Percentiles rank a stretch among this genome's conserved stretches.
phyloP scores from a whole-genome alignment of 1,140 invertebrate genomes.

The Drosophila auraria region DNA sequence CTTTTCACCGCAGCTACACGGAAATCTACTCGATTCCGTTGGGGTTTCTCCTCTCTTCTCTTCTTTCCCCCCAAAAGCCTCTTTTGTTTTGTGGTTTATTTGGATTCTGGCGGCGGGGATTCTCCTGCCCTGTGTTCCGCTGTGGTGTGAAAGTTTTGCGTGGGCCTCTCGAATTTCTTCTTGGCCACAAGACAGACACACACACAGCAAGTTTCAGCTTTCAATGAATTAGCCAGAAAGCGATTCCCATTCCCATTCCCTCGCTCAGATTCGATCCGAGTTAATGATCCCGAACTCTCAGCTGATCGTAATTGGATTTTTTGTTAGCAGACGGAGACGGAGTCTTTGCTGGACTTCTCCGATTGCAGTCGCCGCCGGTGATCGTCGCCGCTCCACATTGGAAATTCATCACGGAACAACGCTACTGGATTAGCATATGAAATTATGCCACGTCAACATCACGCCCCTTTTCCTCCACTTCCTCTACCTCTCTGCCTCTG shows the following conservation, averaged over 20 bases:
- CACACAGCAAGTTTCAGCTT: constrained; percentile 6
- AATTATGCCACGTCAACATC: constrained; percentile 60
- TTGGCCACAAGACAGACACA: not conserved
- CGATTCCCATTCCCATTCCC: too few species aligned
- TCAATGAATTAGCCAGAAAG: constrained; percentile 15
- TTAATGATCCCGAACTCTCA: constrained; percentile 25
- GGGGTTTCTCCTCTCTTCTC: not conserved
- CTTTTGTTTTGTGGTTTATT: constrained; percentile 34
- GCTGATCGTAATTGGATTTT: constrained; percentile 12
- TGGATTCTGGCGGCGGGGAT: constrained; percentile 10
- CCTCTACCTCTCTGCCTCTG: not conserved
- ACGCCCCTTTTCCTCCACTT: constrained; percentile 6
- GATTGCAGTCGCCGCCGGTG: not conserved
- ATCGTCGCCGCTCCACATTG: constrained; percentile 5
- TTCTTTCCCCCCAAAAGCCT: not conserved
- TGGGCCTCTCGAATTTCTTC: constrained; percentile 38
- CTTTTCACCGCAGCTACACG: not conserved
- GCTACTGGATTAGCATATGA: constrained; percentile 67
- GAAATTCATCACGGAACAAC: constrained; percentile 28
- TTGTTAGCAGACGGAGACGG: not conserved
- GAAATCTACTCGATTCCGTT: constrained; percentile 17
- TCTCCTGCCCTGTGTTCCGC: not conserved
- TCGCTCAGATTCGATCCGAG: constrained; percentile 3
- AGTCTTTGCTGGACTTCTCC: not conserved
- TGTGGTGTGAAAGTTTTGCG: constrained; percentile 62